A percentile compares a stretch with the other conserved stretches of the same genome.
These are phyloP conservation scores for Crotalus horridus DNA, from an alignment of 2,113 vertebrate genomes.

Conservation along the genomic window DNA sequence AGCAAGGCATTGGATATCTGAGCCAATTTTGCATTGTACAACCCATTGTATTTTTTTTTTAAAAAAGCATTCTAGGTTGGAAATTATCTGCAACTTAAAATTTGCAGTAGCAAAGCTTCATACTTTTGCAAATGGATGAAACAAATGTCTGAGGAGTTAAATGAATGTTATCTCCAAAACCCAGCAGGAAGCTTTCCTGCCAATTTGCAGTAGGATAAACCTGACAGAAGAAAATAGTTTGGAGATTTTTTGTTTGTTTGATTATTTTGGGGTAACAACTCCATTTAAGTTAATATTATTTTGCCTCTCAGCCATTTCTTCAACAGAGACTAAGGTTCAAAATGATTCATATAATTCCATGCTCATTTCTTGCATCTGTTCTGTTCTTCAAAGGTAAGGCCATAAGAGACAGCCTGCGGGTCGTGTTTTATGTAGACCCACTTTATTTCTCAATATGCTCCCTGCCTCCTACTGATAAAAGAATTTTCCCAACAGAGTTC, in stretches of 20 bases:
- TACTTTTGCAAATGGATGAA: slow-evolving; percentile 3
- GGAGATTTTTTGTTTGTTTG: not conserved
- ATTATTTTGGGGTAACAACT: not conserved
- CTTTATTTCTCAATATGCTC: not conserved
- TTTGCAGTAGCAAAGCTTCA: not conserved
- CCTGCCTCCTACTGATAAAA: slow-evolving; percentile 19
- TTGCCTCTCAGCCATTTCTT: not conserved
- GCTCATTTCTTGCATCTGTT: not conserved
- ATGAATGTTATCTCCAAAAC: slow-evolving; percentile 14
- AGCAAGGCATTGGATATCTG: not conserved
- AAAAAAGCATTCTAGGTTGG: not conserved
- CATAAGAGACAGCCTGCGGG: not conserved
- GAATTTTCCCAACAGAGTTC: slow-evolving; percentile 9
- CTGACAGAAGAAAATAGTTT: slow-evolving; percentile 2
- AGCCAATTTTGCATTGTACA: not conserved
- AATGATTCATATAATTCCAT: not conserved
- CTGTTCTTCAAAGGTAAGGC: not conserved
- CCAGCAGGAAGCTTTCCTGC: slow-evolving; percentile 14
- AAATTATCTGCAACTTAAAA: slow-evolving; percentile 7
- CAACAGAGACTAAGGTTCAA: not conserved
- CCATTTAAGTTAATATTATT: not conserved
- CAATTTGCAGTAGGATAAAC: slow-evolving; percentile 16
- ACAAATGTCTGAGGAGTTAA: not conserved
- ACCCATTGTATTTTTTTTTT: not conserved
- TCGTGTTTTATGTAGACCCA: slow-evolving; percentile 1